Evolutionary conservation across 1,140 invertebrate genomes (phyloP), one percentile per base, ranked within the genome.

Genomic region (Meloidogyne floridensis): DNA sequence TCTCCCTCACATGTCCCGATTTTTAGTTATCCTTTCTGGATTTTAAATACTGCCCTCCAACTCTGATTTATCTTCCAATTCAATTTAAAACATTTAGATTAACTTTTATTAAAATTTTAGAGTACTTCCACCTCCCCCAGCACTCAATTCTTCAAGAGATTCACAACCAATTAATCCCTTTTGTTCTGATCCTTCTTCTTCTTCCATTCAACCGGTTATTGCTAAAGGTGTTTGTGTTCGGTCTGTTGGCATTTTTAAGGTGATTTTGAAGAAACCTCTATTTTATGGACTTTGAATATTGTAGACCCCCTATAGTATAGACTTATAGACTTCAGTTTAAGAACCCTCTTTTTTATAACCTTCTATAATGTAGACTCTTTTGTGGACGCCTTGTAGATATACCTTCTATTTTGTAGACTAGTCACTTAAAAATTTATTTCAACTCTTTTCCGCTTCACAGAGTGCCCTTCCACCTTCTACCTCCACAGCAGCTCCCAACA

Each of bases 211-310:
- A 80, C 87, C 87, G 5, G 86, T 88, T 18, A 20, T 82, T 15
- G 87, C 87, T 47, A 77, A 80, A 77, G 87, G 87, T 42, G 87
- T 90, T 77, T 90, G 88, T 78, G 88, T 90, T 47, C 75, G 80
- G 32, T 81, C 87, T 9, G 82, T 90, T 65, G 87, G 87, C 18
- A 80, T 86, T 20, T 88, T 88, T 76, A 90, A 90, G 18, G 74
- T 71, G 59, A 56, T 32, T 71, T 20, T 83, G 4, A 80, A 13
- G 20, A 7, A 47, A 47, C 47, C 47, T 47, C 47, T 47, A 47
- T 47, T 47, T 47, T 47, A 47, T 47, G 47, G 7, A 47, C 47
- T 47, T 47, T 47, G 4, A 47, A 47, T 47, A 47, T 47, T 47
- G 0, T 6, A 8, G 47, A 47, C 47, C 0, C 7, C 5, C 47